These are phyloP conservation scores for Nomada ruficornis DNA, from an alignment of 2,888 invertebrate species.

Conservation along the genomic window DNA sequence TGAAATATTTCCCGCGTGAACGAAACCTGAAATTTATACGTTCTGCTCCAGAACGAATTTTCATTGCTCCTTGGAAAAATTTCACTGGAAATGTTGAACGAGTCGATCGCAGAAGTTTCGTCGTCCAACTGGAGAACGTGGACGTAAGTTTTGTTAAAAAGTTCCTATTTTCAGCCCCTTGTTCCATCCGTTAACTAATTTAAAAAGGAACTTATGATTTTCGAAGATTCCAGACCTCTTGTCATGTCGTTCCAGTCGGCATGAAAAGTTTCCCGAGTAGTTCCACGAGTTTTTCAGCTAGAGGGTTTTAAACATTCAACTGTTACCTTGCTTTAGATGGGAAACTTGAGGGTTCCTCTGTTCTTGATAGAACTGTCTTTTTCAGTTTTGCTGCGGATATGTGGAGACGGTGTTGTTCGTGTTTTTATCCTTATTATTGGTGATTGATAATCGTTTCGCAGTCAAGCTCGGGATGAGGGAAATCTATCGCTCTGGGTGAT, in stretches of 20 bases:
- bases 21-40: not conserved
- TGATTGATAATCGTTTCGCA: not conserved
- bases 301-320: not conserved
- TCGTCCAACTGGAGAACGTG: no score
- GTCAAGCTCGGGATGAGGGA: no score
- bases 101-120: not conserved
- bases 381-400: not conserved
- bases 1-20: not conserved
- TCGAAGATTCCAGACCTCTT: not conserved
- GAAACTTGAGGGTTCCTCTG: not conserved
- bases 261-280: conserved; percentile 10
- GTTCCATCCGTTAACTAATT: not conserved
- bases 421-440: not conserved
- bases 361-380: not conserved
- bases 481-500: no score
- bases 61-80: no score
- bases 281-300: not conserved
- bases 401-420: no score
- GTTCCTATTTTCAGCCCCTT: no score
- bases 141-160: no score
- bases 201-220: not conserved
- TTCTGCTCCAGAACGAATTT: not conserved
- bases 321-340: not conserved
- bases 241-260: not conserved
- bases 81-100: no score